Evolutionary conservation across 1,140 invertebrate species (phyloP), one percentile per base, ranked within the genome.

Genomic region (Drosophila pseudoananassae): DNA sequence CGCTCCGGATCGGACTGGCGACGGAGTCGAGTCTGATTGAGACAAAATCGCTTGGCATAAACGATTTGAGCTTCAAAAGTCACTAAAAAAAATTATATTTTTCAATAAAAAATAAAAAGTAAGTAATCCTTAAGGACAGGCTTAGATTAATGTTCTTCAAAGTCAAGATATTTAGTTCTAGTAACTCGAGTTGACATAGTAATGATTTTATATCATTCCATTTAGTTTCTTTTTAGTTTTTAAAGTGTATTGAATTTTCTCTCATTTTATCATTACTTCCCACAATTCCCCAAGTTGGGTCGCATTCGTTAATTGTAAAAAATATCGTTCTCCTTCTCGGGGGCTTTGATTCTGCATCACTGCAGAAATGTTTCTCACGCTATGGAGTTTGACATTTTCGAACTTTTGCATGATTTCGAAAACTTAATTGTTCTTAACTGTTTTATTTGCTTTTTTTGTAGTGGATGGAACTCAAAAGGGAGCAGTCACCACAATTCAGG

Each of bases 331-430:
- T 82, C 66, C 76, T 79, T 88, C 60, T 56, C 66, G 68, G 47
- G 46, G 60, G 76, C 88, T 88, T 88, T 88, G 83, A 88, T 88
- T 88, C 83, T 83, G 47, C 70, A 63, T 82, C 75, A 87, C 59
- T 83, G 72, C 79, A 79, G 71, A 88, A 83, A 87, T 78, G 73
- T 84, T 91, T 91, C 90, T 91, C 90, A 91, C 90, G 90, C 90
- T 91, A 72, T 59, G 79, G 76, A 87, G 81, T 91, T 84, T 91
- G 90, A 91, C 90, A 88, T 90, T 77, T 84, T 88, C 90, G 90
- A 91, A 91, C 90, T 85, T 91, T 91, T 91, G 90, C 90, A 91
- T 91, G 90, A 91, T 91, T 91, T 91, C 71, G 68, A 80, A 91
- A 84, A 81, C 74, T 90, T 90, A 90, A 90, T 88, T 90, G 83